Conservation (phyloP, 2,888 invertebrate species). For the Stenchaetothrips biformis region DNA sequence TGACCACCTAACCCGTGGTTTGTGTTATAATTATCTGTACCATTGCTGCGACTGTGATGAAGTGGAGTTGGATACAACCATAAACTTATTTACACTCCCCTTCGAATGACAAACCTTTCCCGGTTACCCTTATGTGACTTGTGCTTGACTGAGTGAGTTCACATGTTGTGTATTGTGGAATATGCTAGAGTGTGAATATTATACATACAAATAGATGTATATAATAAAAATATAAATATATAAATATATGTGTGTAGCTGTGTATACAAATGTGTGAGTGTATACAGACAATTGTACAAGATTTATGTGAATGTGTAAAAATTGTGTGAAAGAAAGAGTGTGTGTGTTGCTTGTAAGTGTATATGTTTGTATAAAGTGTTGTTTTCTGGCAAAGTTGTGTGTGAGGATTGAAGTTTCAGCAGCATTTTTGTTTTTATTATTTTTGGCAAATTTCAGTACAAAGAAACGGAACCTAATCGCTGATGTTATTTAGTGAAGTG, state of each 20-base stretch:
- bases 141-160: slow-evolving; percentile 24
- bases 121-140: slow-evolving; percentile 14
- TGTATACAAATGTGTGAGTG: background rate
- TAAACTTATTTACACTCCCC: slow-evolving; percentile 9
- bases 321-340: background rate
- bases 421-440: background rate
- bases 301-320: background rate
- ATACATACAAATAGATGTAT: slow-evolving; percentile 5
- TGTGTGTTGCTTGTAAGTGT: background rate
- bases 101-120: slow-evolving; percentile 8
- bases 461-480: background rate
- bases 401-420: background rate
- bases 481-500: too few species aligned
- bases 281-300: background rate
- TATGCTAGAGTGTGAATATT: slow-evolving; percentile 13
- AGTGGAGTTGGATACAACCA: slow-evolving; percentile 12
- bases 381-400: background rate
- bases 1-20: slow-evolving; percentile 14
- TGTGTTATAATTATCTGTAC: slow-evolving; percentile 24
- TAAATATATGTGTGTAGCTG: background rate
- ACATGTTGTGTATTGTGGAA: slow-evolving; percentile 15
- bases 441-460: background rate
- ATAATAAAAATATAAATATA: slow-evolving; percentile 10
- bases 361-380: background rate
- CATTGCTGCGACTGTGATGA: slow-evolving; percentile 23